Base-by-base conservation (phyloP, 1,140 invertebrate genomes). In the Coelopa frigida region DNA sequence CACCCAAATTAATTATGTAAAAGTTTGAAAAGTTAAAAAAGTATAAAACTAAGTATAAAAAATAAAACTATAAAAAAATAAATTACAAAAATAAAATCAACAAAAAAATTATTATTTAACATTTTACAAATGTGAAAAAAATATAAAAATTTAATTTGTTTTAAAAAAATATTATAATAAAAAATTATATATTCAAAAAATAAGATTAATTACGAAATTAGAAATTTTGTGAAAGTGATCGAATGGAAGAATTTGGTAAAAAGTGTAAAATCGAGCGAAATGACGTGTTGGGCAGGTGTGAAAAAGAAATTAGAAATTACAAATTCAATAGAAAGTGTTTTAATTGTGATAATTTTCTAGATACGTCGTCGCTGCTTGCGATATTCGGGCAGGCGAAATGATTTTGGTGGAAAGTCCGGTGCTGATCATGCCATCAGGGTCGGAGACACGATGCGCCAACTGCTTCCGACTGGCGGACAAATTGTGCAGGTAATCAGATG, bases 361-460 rank as follows among this genome's bases (percentile, higher is more conserved):
- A 47, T 81, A 81, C 70, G 65, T 88, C 10, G 64, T 83, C 1
- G 84, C 85, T 4, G 71, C 74, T 0, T 58, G 79, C 37, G 80
- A 86, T 56, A 59, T 90, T 1, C 61, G 68, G 11, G 70, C 77
- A 3, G 85, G 82, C 0, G 83, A 87, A 45, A 45, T 82, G 2
- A 68, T 88, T 6, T 53, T 89, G 7, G 68, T 74, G 6, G 84
- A 89, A 58, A 36, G 70, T n/a, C 84, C 86, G 0, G 58, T 86
- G 20, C 72, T 86, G n/a, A 79, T 80, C 56, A 77, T 79, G 3
- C 80, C 83, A 3, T 73, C 78, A 18, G 59, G 64, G 7, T 73
- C 75, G 32, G 61, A 69, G 17, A 62, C 72, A 18, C 65, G 73
- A 49, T 68, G 66, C 31, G 33, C 50, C 26, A 53, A 53, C 33